phyloP scores from a whole-genome alignment of 2,888 invertebrate species.

The Cataglyphis rosenhaueri region DNA sequence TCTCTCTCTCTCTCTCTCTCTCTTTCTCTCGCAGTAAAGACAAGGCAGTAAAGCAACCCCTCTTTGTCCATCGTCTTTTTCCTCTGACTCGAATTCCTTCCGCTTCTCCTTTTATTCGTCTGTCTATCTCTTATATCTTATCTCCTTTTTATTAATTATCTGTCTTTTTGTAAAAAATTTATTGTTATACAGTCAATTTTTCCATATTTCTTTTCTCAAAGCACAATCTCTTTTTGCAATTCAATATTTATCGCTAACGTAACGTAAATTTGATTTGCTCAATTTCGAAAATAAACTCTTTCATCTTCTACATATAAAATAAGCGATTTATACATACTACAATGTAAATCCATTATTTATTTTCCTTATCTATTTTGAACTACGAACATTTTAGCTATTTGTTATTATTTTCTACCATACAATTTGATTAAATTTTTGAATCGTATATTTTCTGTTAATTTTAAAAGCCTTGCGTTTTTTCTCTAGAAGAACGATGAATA shows the following conservation, averaged over 20 bases:
- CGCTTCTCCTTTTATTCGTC: not conserved
- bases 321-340: not conserved
- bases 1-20: too few relatives aligned
- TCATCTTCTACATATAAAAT: not conserved
- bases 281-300: not conserved
- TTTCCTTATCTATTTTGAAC: not conserved
- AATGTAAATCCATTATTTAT: not conserved
- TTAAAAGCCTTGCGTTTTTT: not conserved
- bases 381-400: not conserved
- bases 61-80: not conserved
- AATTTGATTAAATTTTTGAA: not conserved
- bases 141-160: constrained; percentile 17
- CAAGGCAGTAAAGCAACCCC: constrained; percentile 10
- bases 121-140: not conserved
- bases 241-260: not conserved
- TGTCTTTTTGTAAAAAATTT: not conserved
- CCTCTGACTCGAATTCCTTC: not conserved
- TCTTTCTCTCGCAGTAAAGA: not conserved
- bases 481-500: not conserved
- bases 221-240: not conserved
- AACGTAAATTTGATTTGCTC: not conserved
- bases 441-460: too few relatives aligned
- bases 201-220: not conserved
- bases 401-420: not conserved
- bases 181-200: not conserved